Percentiles rank a stretch among this genome's conserved stretches.
Evolutionary conservation across 1,140 invertebrate genomes (phyloP).

Genomic region (Drosophila albomicans): DNA sequence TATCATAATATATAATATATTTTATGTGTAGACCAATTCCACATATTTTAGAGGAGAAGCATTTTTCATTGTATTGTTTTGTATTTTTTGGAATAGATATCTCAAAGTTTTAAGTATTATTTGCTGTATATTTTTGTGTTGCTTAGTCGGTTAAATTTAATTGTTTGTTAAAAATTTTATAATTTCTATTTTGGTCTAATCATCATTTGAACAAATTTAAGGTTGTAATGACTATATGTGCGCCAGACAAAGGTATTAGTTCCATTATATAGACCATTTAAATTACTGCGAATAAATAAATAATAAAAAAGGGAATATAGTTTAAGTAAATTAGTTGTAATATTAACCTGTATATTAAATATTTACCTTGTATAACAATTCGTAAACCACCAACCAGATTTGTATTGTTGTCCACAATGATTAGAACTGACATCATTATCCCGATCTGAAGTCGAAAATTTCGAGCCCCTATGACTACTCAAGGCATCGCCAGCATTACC

Average conservation of each 20-base stretch:
- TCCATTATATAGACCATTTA: slow-evolving; percentile 13
- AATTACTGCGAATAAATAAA: slow-evolving; percentile 8
- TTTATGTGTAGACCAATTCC: too few species aligned
- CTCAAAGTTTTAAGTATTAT: too few species aligned
- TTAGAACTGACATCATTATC: background rate
- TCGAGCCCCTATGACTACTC: background rate
- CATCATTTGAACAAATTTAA: slow-evolving; percentile 35
- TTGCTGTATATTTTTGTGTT: too few species aligned
- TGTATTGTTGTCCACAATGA: background rate
- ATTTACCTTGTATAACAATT: background rate
- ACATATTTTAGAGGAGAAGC: too few species aligned
- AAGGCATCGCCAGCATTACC: slow-evolving; percentile 21
- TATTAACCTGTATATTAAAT: too few species aligned
- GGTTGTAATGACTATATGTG: background rate
- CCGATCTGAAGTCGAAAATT: slow-evolving; percentile 22
- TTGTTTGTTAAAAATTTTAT: too few species aligned
- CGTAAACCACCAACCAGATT: slow-evolving; percentile 29
- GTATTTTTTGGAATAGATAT: too few species aligned
- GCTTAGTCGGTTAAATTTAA: too few species aligned
- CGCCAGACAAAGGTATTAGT: background rate
- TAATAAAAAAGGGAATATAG: background rate
- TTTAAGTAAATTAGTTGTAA: too few species aligned
- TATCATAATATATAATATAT: too few species aligned
- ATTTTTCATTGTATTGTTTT: too few species aligned
- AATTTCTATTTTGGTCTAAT: slow-evolving; percentile 9